Percentiles rank a stretch among this genome's conserved stretches.
phyloP scores from a whole-genome alignment of 2,797 vertebrate genomes.

The Myotis planiceps region DNA sequence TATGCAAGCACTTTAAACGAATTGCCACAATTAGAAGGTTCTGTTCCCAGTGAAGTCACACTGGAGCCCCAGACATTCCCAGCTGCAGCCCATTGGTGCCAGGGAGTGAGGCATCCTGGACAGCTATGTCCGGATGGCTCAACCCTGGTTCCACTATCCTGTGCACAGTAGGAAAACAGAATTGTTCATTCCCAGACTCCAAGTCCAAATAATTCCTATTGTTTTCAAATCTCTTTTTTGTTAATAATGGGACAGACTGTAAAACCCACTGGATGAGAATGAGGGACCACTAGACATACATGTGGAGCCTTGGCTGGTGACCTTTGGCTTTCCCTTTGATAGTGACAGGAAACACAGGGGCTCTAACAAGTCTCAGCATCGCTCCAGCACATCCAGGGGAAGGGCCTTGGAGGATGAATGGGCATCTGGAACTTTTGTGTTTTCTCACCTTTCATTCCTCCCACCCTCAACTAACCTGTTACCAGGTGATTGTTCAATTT shows the following conservation, averaged over 20 bases:
- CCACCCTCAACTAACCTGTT: background rate
- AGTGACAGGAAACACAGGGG: background rate
- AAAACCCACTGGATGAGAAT: background rate
- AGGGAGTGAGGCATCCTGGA: fast-evolving
- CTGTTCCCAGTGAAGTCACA: background rate
- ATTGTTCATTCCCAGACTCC: background rate
- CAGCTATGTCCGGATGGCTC: fast-evolving
- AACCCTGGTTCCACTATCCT: fast-evolving
- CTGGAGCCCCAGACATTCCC: background rate
- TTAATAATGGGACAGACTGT: background rate
- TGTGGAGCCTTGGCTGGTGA: fast-evolving
- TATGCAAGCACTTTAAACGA: background rate
- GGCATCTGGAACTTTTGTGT: background rate
- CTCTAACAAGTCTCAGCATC: background rate
- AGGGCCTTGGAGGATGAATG: background rate
- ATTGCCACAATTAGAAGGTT: background rate
- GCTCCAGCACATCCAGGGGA: background rate
- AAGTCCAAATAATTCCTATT: background rate
- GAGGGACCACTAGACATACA: fast-evolving
- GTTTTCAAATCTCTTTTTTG: background rate
- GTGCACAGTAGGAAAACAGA: fast-evolving
- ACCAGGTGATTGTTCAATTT: background rate
- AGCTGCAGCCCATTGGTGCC: fast-evolving
- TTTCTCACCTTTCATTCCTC: background rate
- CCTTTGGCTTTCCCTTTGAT: fast-evolving